Percentiles rank a stretch among this genome's conserved stretches.
phyloP scores from a whole-genome alignment of 2,888 invertebrate genomes.

The Ochropacha duplaris region DNA sequence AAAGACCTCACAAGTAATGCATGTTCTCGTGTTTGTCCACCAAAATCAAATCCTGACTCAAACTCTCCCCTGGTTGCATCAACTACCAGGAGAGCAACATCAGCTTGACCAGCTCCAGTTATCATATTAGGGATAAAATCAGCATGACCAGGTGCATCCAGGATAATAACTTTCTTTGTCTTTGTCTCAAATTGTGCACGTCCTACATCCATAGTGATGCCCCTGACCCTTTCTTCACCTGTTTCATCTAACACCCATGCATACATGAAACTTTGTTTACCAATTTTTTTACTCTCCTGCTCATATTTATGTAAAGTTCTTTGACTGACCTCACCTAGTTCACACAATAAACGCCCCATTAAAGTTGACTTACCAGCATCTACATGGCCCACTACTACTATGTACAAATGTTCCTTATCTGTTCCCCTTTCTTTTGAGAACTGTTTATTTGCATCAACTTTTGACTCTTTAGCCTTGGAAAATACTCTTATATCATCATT shows the following conservation, averaged over 20 bases:
- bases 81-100: conserved; percentile 97
- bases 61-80: conserved; percentile 99
- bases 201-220: conserved; percentile 99
- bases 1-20: conserved; percentile 93
- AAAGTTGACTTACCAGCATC: conserved; percentile 98
- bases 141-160: conserved; percentile 99
- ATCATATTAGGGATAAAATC: conserved; percentile 99
- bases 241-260: conserved; percentile 99
- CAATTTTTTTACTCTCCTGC: conserved; percentile 97
- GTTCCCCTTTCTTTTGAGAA: conserved; percentile 89
- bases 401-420: conserved; percentile 93
- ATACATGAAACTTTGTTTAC: conserved; percentile 98
- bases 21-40: conserved; percentile 99
- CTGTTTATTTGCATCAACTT: conserved; percentile 82
- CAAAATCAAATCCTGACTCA: conserved; percentile 98
- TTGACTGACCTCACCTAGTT: conserved; percentile 93
- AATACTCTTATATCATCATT: conserved; percentile 70
- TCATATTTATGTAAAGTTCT: conserved; percentile 97
- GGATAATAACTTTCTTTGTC: conserved; percentile 90
- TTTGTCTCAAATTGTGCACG: conserved; percentile 95
- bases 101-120: conserved; percentile 98
- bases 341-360: conserved; percentile 97
- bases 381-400: conserved; percentile 98
- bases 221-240: conserved; percentile 97
- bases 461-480: conserved; percentile 78